Percentiles rank a stretch among this genome's conserved stretches.
phyloP scores from a whole-genome alignment of 2,888 invertebrate genomes.

The Copidosoma aretas region DNA sequence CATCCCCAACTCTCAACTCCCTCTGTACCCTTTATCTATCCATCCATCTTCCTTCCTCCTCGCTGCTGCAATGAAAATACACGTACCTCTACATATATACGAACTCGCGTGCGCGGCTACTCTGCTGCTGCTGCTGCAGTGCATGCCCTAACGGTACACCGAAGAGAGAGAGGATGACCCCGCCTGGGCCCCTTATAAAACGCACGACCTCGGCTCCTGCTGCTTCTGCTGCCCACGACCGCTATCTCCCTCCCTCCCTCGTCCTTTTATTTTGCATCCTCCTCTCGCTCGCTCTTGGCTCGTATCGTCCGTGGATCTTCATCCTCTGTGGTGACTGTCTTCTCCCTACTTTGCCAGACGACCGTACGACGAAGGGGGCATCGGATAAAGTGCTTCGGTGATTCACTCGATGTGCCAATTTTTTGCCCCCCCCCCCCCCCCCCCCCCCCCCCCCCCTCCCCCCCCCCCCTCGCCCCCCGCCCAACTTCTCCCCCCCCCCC shows the following conservation, averaged over 20 bases:
- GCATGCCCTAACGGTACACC: slow-evolving; percentile 11
- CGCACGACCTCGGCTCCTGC: slow-evolving; percentile 33
- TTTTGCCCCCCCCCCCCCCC: neutral
- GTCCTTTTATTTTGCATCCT: slow-evolving; percentile 16
- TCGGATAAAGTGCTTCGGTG: slow-evolving; percentile 31
- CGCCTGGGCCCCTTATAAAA: slow-evolving; percentile 31
- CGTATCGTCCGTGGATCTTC: slow-evolving; percentile 13
- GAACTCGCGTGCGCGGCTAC: neutral
- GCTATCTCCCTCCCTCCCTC: slow-evolving; percentile 19
- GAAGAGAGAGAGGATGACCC: slow-evolving; percentile 28
- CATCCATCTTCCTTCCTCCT: slow-evolving; percentile 23
- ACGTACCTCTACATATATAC: neutral
- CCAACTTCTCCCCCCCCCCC: neutral
- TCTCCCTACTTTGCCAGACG: neutral
- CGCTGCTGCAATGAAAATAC: slow-evolving; percentile 1
- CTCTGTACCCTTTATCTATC: slow-evolving; percentile 11
- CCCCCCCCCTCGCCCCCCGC: neutral
- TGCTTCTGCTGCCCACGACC: slow-evolving; percentile 23
- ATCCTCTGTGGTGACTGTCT: slow-evolving; percentile 15
- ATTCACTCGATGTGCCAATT: slow-evolving; percentile 33
- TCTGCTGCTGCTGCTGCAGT: too few species aligned
- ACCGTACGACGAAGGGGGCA: slow-evolving; percentile 12
- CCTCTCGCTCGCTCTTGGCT: slow-evolving; percentile 3
- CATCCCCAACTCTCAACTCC: neutral
- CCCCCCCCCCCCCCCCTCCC: neutral